Evolutionary conservation across 2,888 invertebrate genomes (phyloP).

Genomic region (Aphodius sticticus): DNA sequence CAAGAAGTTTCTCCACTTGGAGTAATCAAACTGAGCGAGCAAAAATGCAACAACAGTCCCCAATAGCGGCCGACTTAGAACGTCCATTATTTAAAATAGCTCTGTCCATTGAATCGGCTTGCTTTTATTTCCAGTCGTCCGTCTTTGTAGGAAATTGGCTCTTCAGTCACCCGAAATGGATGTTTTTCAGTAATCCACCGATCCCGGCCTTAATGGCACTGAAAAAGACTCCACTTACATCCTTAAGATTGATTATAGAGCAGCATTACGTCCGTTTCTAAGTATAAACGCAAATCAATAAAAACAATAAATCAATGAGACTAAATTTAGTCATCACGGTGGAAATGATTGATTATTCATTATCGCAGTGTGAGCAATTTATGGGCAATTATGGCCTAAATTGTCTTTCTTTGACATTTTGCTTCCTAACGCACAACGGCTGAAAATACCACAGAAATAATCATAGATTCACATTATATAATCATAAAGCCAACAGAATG

Average conservation of each 20-base stretch:
- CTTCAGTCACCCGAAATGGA: background rate
- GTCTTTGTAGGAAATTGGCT: background rate
- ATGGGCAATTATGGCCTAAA: too few species aligned
- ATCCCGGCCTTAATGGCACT: background rate
- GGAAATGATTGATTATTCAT: too few species aligned
- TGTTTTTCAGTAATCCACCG: constrained; percentile 4
- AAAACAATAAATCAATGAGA: background rate
- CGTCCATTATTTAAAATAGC: background rate
- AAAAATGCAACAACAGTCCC: background rate
- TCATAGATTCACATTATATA: too few species aligned
- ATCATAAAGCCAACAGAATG: too few species aligned
- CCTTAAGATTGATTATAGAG: background rate
- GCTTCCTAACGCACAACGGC: too few species aligned
- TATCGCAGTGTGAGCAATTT: too few species aligned
- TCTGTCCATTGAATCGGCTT: background rate
- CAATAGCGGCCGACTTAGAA: background rate
- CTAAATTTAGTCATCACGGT: too few species aligned
- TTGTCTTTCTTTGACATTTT: too few species aligned
- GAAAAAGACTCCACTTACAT: background rate
- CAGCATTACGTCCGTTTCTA: background rate
- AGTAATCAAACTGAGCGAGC: background rate
- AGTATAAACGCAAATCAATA: background rate
- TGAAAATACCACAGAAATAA: too few species aligned
- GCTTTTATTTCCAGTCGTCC: background rate
- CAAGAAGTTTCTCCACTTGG: background rate